Base-by-base conservation (phyloP, 2,113 vertebrate species). In the Ellobius talpinus region DNA sequence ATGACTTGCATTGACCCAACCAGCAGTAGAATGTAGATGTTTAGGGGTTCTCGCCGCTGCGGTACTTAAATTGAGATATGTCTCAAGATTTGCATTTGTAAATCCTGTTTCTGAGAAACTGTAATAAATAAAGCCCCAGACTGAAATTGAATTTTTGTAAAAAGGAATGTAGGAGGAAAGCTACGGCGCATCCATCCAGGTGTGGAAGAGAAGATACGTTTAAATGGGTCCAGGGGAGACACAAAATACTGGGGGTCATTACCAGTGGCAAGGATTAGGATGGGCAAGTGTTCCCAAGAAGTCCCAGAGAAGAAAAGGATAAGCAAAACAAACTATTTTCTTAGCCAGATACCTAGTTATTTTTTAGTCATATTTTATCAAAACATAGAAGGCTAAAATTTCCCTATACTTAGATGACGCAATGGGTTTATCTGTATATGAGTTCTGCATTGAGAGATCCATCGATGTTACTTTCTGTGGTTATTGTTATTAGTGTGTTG, bases 81-180 rank as follows among this genome's bases (percentile, higher is more conserved):
- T 95, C 93, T 93, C 29, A 50, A 92, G 88, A 86, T 94, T 92
- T 73, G 5, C 65, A 33, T 94, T 88, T 84, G 72, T 97, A 93
- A 96, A 95, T 97, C 88, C 45, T 42, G 10, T 92, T 97, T 95
- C 92, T 90, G 88, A 97, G 95, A 96, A 97, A 85, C 66, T 50
- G 90, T 73, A 90, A 96, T 96, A 97, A 96, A 92, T 93, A 96
- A 94, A 95, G 94, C 52, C 92, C 72, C 88, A 77, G 79, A 96
- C 81, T 94, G 96, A 92, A 93, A 95, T 73, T 88, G 95, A 95
- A 90, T 95, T 90, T 96, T 95, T 79, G 87, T 63, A 65, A 95
- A 81, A 81, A 96, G 55, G 63, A 85, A 31, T 89, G 89, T 33
- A 65, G 93, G 14, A 95, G 87, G 87, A 93, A 95, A 95, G 79